These are phyloP conservation scores for Muscidifurax raptorellus DNA, from an alignment of 1,140 invertebrate species.

Conservation along the genomic window DNA sequence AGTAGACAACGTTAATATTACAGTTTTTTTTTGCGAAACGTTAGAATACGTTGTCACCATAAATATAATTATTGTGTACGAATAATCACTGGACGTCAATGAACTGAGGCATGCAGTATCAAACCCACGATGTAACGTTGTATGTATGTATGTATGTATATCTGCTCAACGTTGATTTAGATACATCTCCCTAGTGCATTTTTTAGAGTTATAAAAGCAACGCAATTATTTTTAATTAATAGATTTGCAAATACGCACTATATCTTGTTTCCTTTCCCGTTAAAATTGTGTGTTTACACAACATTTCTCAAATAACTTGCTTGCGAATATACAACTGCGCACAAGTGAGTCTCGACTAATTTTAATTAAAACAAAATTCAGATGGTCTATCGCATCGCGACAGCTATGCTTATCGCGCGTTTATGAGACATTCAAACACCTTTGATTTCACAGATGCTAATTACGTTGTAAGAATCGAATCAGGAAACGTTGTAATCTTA, in stretches of 20 bases:
- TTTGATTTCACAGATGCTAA: background rate
- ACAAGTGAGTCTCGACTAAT: background rate
- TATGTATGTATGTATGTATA: too few species aligned
- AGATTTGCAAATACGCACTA: background rate
- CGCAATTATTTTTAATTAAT: too few species aligned
- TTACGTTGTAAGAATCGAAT: background rate
- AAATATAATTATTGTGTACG: too few species aligned
- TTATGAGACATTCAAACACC: background rate
- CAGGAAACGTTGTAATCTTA: slow-evolving; percentile 29
- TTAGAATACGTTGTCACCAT: too few species aligned
- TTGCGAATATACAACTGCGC: background rate
- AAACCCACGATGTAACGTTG: too few species aligned
- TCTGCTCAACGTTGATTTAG: too few species aligned
- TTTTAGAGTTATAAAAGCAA: too few species aligned
- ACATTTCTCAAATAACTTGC: background rate
- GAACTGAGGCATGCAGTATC: background rate
- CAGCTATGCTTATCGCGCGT: background rate
- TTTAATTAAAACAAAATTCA: background rate
- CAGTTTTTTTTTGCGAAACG: too few species aligned
- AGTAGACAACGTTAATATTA: too few species aligned
- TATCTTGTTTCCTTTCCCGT: background rate
- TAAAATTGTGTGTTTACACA: too few species aligned
- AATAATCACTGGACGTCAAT: background rate
- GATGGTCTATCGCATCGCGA: background rate
- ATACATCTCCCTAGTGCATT: too few species aligned